These are phyloP conservation scores for Aldrovandia affinis DNA, from an alignment of 2,797 vertebrate genomes.

Conservation along the genomic window DNA sequence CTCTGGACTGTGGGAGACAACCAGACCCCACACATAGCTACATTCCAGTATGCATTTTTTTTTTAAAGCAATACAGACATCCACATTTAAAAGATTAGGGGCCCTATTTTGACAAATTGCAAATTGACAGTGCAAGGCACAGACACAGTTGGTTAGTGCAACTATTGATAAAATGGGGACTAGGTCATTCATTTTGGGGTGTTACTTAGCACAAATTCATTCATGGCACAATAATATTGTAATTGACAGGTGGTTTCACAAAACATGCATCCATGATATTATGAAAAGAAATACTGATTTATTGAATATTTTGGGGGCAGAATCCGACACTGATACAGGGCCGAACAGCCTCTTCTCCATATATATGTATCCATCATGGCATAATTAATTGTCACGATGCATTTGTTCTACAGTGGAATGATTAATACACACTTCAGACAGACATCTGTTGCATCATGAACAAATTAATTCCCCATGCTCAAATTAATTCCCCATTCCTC, in stretches of 20 bases:
- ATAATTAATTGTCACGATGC: not conserved
- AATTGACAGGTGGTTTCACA: too few relatives aligned
- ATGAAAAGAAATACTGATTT: not conserved
- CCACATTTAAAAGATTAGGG: constrained; percentile 69
- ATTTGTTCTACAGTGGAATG: not conserved
- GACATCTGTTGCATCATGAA: not conserved
- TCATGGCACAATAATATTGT: not conserved
- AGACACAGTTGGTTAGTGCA: not conserved
- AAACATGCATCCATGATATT: too few relatives aligned
- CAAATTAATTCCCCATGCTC: not conserved
- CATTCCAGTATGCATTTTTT: not conserved
- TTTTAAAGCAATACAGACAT: constrained; percentile 79
- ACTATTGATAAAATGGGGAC: not conserved
- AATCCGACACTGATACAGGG: not conserved
- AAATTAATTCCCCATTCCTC: not conserved
- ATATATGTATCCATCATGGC: not conserved
- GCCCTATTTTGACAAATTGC: not conserved
- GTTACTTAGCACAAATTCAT: not conserved
- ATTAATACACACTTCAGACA: not conserved
- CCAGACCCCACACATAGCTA: constrained; percentile 66
- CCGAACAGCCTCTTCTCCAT: not conserved
- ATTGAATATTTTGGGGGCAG: not conserved
- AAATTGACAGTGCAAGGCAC: not conserved
- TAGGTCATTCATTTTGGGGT: not conserved
- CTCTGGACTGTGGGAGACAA: constrained; percentile 68